Evolutionary conservation across 1,140 invertebrate species (phyloP), one percentile per base, ranked within the genome.

Genomic region (Hormaphis cornu): DNA sequence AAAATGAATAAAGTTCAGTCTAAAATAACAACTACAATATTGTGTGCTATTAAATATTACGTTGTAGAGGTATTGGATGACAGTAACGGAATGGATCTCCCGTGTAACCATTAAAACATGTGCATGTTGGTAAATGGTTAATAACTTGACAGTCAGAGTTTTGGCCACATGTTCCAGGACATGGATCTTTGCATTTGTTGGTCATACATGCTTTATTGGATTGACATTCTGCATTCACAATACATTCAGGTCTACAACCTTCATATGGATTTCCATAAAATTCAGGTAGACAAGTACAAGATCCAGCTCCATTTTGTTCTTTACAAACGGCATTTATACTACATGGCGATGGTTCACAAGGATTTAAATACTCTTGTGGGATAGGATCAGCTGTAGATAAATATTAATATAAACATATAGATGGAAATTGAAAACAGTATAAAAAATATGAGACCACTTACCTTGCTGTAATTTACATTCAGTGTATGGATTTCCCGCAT

Each of bases 101-200:
- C 18, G 83, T 84, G 73, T 80, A 85, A 59, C 82, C 80, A 46
- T 76, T 69, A 24, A 82, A 80, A 75, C 89, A 90, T 59, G 79
- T 84, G 73, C 88, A 90, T 50, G 83, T 80, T 18, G 87, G 83
- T 44, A 85, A 79, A 74, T 89, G 85, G 77, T 87, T 87, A 5
- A 84, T 77, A 5, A 87, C 84, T 74, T 84, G 82, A 75, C 87
- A 90, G 26, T 83, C 74, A 16, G 87, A 85, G 74, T 84, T 84
- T 48, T 81, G 76, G 24, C 85, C 86, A 76, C 86, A 89, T 28
- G 82, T 84, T 74, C 83, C 86, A 56, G 81, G 81, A 74, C 87
- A 89, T 10, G 87, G 87, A 76, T 89, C 83, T 72, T 80, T 78
- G 76, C 87, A 89, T 77, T 85, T 86, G 73, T 84, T 85, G 70